Conservation (phyloP, 2,113 vertebrate species). For the Paratilapia polleni region DNA sequence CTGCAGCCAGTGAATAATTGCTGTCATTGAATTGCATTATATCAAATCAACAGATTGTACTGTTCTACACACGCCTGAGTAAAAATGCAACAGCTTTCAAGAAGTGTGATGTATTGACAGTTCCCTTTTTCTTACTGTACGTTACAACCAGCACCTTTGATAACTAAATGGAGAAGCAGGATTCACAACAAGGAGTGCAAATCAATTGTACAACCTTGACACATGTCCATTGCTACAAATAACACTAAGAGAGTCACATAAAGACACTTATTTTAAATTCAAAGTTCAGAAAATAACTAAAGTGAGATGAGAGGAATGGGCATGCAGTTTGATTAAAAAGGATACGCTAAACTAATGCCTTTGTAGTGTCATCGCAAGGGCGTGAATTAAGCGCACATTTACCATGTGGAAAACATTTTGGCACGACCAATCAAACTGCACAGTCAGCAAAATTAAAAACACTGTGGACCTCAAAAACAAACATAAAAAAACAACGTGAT, state of each 20-base stretch:
- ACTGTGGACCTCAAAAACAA: background rate
- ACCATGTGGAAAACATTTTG: constrained; percentile 11
- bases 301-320: background rate
- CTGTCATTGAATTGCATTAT: background rate
- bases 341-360: background rate
- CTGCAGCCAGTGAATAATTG: background rate
- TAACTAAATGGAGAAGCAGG: background rate
- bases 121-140: constrained; percentile 38
- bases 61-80: background rate
- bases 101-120: constrained; percentile 12
- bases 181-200: background rate
- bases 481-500: background rate
- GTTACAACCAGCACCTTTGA: background rate
- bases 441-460: background rate
- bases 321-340: background rate
- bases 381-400: background rate
- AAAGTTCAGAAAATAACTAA: background rate
- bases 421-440: constrained; percentile 3
- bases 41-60: background rate
- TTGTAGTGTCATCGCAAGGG: background rate
- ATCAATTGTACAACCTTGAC: background rate
- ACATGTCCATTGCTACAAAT: background rate
- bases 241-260: background rate
- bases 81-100: background rate
- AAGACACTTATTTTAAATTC: background rate